Evolutionary conservation across 2,113 vertebrate species (phyloP), one percentile per base, ranked within the genome.

Genomic region (Oceanites oceanicus): DNA sequence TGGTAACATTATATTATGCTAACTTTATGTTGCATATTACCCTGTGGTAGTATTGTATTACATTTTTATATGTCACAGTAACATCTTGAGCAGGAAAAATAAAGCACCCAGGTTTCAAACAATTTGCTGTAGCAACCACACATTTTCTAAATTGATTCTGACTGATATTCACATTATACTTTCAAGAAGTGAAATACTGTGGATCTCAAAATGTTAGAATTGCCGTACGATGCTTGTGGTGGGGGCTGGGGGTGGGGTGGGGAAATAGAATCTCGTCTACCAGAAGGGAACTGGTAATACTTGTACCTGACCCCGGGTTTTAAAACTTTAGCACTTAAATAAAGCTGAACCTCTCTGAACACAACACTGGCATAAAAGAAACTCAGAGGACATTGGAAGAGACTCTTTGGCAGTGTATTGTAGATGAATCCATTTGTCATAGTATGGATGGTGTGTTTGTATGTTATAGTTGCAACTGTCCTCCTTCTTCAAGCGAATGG

Each of bases 141-240:
- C 4, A 40, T 73, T 92, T 88, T 84, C 23, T 62, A 34, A 58
- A 40, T n/a, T 15, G 9, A 44, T 88, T 96, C 45, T 73, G 30
- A 29, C 12, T 44, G 26, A 44, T 75, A 40, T 18, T 70, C 9
- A 75, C 5, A 10, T 74, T 73, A 21, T 22, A 30, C 22, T 84
- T 87, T 30, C 15, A 83, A 66, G 45, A 63, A 77, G 9, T 21
- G 5, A 75, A 68, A 6, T 53, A 36, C 42, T 84, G 84, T 91
- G 8, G 11, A 58, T 77, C 22, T 75, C 38, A 71, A 67, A 91
- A 76, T 83, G 3, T 74, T 91, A 50, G 25, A 81, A 72, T 47
- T n/a, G 3, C 13, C 17, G 11, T n/a, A 17, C 0, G 2, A 22
- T 74, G 27, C 16, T 62, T 2, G 1, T 45, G n/a, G 8, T 0